Percentiles rank a stretch among this genome's conserved stretches.
Evolutionary conservation across 2,888 invertebrate species (phyloP).

Genomic region (Iphiclides podalirius): DNA sequence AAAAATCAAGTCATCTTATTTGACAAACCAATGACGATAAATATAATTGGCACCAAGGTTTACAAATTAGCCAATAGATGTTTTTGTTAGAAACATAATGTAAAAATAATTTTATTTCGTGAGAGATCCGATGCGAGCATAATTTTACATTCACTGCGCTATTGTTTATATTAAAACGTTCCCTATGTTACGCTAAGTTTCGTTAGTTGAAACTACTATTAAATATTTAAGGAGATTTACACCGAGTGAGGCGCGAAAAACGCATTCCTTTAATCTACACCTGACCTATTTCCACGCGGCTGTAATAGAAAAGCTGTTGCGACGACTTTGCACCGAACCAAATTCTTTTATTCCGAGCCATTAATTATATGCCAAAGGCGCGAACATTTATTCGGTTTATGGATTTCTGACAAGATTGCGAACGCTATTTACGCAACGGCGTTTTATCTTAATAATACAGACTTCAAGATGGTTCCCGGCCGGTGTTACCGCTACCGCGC

Average conservation of each 20-base stretch:
- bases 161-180: no score
- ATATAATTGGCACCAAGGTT: no score
- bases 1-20: no score
- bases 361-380: constrained; percentile 25
- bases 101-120: no score
- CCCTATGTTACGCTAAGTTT: constrained; percentile 1
- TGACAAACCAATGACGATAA: no score
- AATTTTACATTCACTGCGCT: no score
- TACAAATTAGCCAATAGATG: no score
- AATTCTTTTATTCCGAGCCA: constrained; percentile 15
- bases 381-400: constrained; percentile 25
- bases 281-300: constrained; percentile 22
- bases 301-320: constrained; percentile 24
- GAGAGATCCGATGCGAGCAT: no score
- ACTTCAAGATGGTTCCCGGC: constrained; percentile 25
- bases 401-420: constrained; percentile 30
- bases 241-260: constrained; percentile 15
- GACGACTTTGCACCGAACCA: constrained; percentile 2
- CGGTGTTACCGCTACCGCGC: constrained; percentile 11
- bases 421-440: constrained; percentile 28
- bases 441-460: constrained; percentile 52
- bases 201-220: constrained; percentile 2
- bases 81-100: no score
- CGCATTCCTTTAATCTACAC: constrained; percentile 20
- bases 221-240: constrained; percentile 19